Evolutionary conservation across 1,140 invertebrate species (phyloP), one percentile per base, ranked within the genome.

Genomic region (Meloidogyne floridensis): DNA sequence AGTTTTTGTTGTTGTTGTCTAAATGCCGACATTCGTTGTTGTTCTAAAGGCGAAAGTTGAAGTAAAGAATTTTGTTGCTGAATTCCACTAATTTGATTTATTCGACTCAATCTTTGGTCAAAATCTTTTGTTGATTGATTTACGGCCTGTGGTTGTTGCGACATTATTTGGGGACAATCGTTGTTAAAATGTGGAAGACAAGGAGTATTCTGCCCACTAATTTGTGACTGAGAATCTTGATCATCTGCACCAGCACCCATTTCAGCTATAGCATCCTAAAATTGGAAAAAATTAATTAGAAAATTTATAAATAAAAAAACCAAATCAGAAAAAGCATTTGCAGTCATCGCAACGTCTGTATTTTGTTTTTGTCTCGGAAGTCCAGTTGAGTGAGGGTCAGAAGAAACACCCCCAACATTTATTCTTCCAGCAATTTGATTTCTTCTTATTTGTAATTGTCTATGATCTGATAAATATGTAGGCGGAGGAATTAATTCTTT

Each of bases 261-360:
- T 11, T 81, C 80, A 8, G 80, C 80, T 43, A 81, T 81, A 20
- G 80, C 80, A 18, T 81, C 80, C 80, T 81, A 20, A 32, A 72
- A 56, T 51, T 32, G 9, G 32, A 74, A 75, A 20, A 13, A 69
- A 59, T 54, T 15, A 77, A 73, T 73, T 32, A 15, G n/a, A 74
- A 73, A 18, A 73, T 13, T n/a, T 4, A 4, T 13, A 32, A 78
- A 8, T 9, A 11, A 69, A 54, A 42, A 15, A 43, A 79, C 77
- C 77, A 79, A 71, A 79, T 79, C 77, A 47, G 77, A 79, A 69
- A 79, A 79, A 18, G 77, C 77, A 47, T 79, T 79, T 69, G 72
- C 43, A 71, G 77, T 69, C 77, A 79, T 79, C 51, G 77, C 47
- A 18, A 72, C 72, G 13, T 79, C 77, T 53, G 65, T 10, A 47